Evolutionary conservation across 2,797 vertebrate genomes (phyloP).

Genomic region (Schizopygopsis pylzovi): DNA sequence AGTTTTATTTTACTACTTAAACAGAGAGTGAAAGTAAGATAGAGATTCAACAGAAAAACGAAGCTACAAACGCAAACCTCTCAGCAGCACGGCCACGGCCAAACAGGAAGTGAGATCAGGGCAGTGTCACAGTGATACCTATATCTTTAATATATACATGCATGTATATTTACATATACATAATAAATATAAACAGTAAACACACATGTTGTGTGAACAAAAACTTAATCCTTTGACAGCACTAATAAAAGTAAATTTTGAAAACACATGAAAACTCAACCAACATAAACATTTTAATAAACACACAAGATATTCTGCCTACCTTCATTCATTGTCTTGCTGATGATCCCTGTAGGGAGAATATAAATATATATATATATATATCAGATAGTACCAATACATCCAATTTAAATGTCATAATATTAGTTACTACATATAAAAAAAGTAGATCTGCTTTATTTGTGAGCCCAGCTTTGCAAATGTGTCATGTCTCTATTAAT

Average conservation of each 20-base stretch:
- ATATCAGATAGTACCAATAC: neutral
- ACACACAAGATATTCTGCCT: slow-evolving; percentile 14
- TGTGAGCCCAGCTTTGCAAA: neutral
- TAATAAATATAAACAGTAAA: too few relatives aligned
- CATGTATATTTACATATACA: neutral
- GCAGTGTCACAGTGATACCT: too few relatives aligned
- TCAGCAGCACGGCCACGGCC: too few relatives aligned
- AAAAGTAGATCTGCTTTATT: neutral
- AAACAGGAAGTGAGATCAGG: too few relatives aligned
- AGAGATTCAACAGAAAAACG: too few relatives aligned
- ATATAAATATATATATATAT: neutral
- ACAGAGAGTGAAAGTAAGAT: too few relatives aligned
- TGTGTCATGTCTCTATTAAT: neutral
- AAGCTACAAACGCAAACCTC: too few relatives aligned
- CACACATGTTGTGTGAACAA: too few relatives aligned
- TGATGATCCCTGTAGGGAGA: slow-evolving; percentile 40
- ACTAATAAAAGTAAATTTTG: neutral
- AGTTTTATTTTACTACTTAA: too few relatives aligned
- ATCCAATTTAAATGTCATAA: neutral
- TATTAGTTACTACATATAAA: neutral
- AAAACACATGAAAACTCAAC: neutral
- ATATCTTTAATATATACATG: too few relatives aligned
- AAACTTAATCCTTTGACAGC: neutral
- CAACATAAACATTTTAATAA: neutral
- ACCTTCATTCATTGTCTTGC: slow-evolving; percentile 60